Conservation (phyloP, 1,140 invertebrate species). For the Drosophila orosa region DNA sequence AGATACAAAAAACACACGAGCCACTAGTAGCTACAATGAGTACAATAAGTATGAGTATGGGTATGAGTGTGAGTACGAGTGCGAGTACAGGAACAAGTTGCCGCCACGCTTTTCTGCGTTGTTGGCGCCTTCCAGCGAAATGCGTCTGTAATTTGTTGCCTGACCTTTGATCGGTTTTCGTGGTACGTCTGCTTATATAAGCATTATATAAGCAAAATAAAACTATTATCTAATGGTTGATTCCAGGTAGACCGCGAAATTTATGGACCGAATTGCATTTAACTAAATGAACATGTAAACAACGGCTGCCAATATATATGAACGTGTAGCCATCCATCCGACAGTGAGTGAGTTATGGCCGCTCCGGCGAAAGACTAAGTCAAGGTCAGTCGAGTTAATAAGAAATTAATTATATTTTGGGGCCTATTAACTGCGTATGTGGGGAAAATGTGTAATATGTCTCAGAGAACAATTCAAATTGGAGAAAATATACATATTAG, state of each 20-base stretch:
- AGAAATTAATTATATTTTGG: not conserved
- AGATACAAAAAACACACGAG: slow-evolving; percentile 22
- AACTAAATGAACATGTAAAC: slow-evolving; percentile 40
- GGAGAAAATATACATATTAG: too few species aligned
- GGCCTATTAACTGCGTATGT: not conserved
- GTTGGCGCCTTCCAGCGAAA: slow-evolving; percentile 66
- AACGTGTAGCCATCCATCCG: slow-evolving; percentile 10
- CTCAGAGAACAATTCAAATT: too few species aligned
- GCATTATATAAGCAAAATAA: slow-evolving; percentile 61
- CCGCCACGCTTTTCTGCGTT: slow-evolving; percentile 66
- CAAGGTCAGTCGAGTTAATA: slow-evolving; percentile 26
- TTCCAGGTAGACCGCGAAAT: slow-evolving; percentile 34
- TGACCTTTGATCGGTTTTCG: slow-evolving; percentile 62
- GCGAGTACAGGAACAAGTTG: slow-evolving; percentile 65
- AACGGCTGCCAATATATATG: slow-evolving; percentile 12
- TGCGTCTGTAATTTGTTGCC: slow-evolving; percentile 53
- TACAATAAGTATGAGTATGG: slow-evolving; percentile 34
- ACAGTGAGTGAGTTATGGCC: slow-evolving; percentile 31
- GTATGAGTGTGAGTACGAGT: not conserved
- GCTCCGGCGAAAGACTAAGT: slow-evolving; percentile 26
- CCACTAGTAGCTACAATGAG: slow-evolving; percentile 14
- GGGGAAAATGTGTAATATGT: not conserved
- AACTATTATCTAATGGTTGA: slow-evolving; percentile 58
- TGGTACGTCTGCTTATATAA: slow-evolving; percentile 59
- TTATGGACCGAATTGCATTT: slow-evolving; percentile 39